Evolutionary conservation across 1,140 invertebrate species (phyloP), one percentile per base, ranked within the genome.

Genomic region (Drosophila insularis): DNA sequence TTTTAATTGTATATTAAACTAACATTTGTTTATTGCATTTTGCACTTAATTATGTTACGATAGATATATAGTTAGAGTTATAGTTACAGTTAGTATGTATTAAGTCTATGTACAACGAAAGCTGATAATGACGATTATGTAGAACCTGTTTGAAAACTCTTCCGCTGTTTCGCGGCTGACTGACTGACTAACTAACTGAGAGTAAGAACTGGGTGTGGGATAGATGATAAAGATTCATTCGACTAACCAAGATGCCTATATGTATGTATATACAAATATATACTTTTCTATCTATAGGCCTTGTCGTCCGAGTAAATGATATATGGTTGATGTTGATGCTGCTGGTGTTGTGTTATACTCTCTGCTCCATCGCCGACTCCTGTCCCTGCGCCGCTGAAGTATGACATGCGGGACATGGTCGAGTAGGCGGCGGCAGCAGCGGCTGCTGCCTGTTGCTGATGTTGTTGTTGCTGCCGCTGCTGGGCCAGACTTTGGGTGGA

Each of bases 401-500:
- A 90, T 19, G 90, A 91, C 90, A 91, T 91, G 50, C 90, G 81
- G 23, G 90, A 90, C 90, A 91, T 91, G 67, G 90, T 91, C 40
- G 90, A 91, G 67, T 91, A 91, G 31, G 81, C 86, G 13, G 82
- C 93, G 6, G 89, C 78, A 4, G 89, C 86, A n/a, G 92, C 72
- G 2, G 91, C 84, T 70, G 77, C 62, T 82, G 87, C 89, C 23
- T 92, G 81, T 46, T 94, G 92, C 11, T 93, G 92, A 10, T 93
- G 90, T 11, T 92, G 82, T 53, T 91, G 92, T 61, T 92, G 91
- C 14, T 93, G 87, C 54, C 94, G 92, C 4, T 94, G 92, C 50
- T 93, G 93, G n/a, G 93, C 92, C 10, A 93, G 93, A 70, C 93
- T 94, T 17, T 93, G 92, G 50, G 80, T 87, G 35, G 91, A 91